phyloP scores from a whole-genome alignment of 2,113 vertebrate genomes.

The Saimiri boliviensis region DNA sequence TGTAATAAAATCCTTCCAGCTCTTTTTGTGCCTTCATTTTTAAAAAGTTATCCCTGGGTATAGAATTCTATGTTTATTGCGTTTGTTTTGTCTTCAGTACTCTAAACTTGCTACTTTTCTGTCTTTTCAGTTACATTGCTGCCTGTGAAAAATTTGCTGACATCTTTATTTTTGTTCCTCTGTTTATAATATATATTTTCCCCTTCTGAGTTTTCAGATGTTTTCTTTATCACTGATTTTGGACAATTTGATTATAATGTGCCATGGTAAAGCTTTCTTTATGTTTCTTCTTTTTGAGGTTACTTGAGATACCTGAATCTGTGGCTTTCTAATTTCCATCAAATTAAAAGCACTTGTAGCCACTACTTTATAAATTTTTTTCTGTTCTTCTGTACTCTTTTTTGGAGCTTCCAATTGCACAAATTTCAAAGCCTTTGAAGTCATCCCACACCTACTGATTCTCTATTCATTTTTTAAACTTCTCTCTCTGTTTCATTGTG shows the following conservation, averaged over 20 bases:
- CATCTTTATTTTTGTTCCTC: background rate
- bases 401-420: background rate
- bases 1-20: background rate
- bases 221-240: background rate
- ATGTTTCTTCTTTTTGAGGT: background rate
- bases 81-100: background rate
- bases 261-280: background rate
- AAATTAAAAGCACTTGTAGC: background rate
- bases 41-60: background rate
- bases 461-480: background rate
- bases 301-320: background rate
- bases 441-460: background rate
- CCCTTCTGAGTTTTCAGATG: background rate
- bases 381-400: background rate
- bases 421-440: background rate
- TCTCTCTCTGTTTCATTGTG: background rate
- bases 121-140: background rate
- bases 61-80: background rate
- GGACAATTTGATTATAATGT: background rate
- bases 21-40: background rate
- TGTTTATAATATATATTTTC: background rate
- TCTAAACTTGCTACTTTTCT: background rate
- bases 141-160: background rate
- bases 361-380: background rate
- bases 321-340: background rate